These are phyloP conservation scores for Pygoscelis adeliae DNA, from an alignment of 2,113 vertebrate species.

Conservation along the genomic window DNA sequence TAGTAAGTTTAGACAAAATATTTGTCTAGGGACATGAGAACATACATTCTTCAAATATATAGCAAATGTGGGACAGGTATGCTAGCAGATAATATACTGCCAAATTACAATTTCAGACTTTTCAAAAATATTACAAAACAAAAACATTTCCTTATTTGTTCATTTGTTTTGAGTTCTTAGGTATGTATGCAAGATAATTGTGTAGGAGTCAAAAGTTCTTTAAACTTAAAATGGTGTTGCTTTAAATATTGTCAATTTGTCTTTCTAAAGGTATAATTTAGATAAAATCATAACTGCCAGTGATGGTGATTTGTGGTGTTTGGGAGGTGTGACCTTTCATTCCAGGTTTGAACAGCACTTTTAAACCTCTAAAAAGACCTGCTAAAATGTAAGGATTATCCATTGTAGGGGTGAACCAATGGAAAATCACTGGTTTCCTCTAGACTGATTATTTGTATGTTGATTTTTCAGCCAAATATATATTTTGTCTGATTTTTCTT, in stretches of 20 bases:
- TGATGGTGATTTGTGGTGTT: neutral
- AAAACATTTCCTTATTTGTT: neutral
- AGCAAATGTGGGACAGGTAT: neutral
- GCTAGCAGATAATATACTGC: neutral
- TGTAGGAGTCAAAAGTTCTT: neutral
- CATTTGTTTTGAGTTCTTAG: neutral
- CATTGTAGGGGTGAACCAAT: neutral
- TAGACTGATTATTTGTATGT: neutral
- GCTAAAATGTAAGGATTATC: neutral
- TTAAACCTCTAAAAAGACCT: neutral
- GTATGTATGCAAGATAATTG: neutral
- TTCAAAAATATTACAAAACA: neutral
- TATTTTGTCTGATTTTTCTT: neutral
- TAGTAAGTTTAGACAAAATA: neutral
- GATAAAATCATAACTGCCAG: neutral
- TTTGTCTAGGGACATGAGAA: neutral
- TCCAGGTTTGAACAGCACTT: neutral
- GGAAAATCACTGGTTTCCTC: neutral
- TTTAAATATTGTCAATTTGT: neutral
- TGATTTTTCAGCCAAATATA: neutral
- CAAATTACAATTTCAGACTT: neutral
- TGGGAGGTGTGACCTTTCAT: neutral
- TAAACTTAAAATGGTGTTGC: neutral
- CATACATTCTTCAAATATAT: neutral
- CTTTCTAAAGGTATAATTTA: neutral